Conservation (phyloP, 2,888 invertebrate genomes). For the Eupithecia insigniata region DNA sequence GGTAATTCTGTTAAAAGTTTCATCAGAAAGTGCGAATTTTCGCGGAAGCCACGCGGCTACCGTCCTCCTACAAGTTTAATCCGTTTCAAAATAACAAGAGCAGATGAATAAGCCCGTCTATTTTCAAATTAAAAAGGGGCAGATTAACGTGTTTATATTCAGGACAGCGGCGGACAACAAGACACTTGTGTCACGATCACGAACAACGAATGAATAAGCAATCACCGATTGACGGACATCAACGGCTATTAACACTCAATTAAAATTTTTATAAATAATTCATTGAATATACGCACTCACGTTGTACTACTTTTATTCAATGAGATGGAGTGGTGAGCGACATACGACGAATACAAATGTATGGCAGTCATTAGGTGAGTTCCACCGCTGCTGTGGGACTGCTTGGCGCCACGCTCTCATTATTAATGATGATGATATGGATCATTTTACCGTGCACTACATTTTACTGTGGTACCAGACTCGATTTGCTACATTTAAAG, state of each 20-base stretch:
- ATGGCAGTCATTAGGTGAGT: constrained; percentile 56
- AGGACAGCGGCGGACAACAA: constrained; percentile 42
- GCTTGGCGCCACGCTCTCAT: constrained; percentile 63
- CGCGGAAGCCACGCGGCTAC: constrained; percentile 67
- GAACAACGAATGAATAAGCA: constrained; percentile 54
- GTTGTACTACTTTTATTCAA: constrained; percentile 67
- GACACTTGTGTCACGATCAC: constrained; percentile 51
- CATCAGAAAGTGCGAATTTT: constrained; percentile 81
- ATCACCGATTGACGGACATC: constrained; percentile 55
- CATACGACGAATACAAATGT: constrained; percentile 70
- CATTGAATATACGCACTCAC: constrained; percentile 53
- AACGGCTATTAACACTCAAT: constrained; percentile 61
- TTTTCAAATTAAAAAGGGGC: constrained; percentile 45
- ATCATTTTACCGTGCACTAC: not conserved
- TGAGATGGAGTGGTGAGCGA: constrained; percentile 59
- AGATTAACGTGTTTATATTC: constrained; percentile 46
- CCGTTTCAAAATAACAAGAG: constrained; percentile 68
- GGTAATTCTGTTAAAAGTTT: constrained; percentile 83
- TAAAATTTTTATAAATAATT: constrained; percentile 70
- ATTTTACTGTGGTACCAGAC: not conserved
- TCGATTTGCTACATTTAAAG: constrained; percentile 9
- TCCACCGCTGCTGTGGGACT: constrained; percentile 54
- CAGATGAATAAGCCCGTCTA: constrained; percentile 51
- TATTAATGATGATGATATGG: constrained; percentile 16
- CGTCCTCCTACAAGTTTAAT: constrained; percentile 75